A percentile compares a stretch with the other conserved stretches of the same genome.
phyloP scores from a whole-genome alignment of 2,888 invertebrate species.

The Tuberolachnus salignus region DNA sequence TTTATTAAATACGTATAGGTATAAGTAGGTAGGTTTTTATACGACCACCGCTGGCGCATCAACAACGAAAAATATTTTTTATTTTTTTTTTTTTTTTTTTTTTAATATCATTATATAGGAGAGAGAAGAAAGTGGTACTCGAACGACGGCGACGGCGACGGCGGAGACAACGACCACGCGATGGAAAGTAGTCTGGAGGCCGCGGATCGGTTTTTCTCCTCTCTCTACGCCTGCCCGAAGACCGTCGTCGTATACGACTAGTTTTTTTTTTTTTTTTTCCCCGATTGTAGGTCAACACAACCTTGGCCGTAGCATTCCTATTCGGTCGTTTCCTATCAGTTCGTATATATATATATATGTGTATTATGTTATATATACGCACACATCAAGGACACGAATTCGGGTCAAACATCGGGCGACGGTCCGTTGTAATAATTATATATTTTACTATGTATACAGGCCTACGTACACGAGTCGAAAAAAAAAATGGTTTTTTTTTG shows the following conservation, averaged over 20 bases:
- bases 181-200: slow-evolving; percentile 56
- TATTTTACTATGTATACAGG: not conserved
- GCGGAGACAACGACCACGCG: slow-evolving; percentile 5
- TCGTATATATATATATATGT: not conserved
- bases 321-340: slow-evolving; percentile 36
- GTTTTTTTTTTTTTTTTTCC: no score
- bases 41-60: not conserved
- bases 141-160: slow-evolving; percentile 7
- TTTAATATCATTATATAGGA: not conserved
- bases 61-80: no score
- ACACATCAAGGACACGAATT: slow-evolving; percentile 48
- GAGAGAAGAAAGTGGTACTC: slow-evolving; percentile 45
- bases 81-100: not conserved
- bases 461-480: no score
- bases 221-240: not conserved
- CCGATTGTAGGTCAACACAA: slow-evolving; percentile 52
- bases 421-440: slow-evolving; percentile 5
- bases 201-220: slow-evolving; percentile 26
- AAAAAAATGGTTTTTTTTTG: no score
- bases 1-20: not conserved
- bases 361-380: not conserved
- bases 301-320: slow-evolving; percentile 55
- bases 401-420: slow-evolving; percentile 12
- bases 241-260: slow-evolving; percentile 2
- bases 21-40: not conserved